Conservation (phyloP, 2,113 vertebrate species). For the Carettochelys insculpta region DNA sequence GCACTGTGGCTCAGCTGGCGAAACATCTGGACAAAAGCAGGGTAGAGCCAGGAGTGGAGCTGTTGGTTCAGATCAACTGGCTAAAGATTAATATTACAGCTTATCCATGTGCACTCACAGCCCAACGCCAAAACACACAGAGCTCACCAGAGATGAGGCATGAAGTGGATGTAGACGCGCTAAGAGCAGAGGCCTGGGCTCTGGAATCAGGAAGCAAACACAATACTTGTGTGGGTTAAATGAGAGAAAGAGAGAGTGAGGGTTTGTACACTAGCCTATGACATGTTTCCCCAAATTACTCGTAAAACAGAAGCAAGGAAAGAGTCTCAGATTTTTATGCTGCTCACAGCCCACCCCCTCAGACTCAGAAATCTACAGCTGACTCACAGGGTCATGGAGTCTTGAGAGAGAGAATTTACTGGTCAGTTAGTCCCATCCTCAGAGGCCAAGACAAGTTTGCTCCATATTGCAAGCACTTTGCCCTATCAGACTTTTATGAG, state of each 20-base stretch:
- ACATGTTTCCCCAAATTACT: neutral
- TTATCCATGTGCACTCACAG: neutral
- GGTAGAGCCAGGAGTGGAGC: neutral
- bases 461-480: neutral
- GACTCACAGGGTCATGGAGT: neutral
- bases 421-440: neutral
- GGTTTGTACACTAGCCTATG: neutral
- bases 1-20: neutral
- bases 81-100: neutral
- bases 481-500: rapidly evolving
- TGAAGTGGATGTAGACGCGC: neutral
- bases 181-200: neutral
- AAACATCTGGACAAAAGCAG: constrained; percentile 32
- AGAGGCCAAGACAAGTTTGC: neutral
- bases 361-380: neutral
- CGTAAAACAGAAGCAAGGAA: neutral
- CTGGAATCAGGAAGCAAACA: neutral
- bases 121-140: rapidly evolving
- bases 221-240: neutral
- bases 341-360: neutral
- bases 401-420: neutral
- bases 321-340: neutral
- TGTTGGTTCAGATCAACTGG: neutral
- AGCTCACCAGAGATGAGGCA: neutral
- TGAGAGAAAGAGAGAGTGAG: neutral